phyloP scores from a whole-genome alignment of 2,888 invertebrate genomes.

The Muscina levida region DNA sequence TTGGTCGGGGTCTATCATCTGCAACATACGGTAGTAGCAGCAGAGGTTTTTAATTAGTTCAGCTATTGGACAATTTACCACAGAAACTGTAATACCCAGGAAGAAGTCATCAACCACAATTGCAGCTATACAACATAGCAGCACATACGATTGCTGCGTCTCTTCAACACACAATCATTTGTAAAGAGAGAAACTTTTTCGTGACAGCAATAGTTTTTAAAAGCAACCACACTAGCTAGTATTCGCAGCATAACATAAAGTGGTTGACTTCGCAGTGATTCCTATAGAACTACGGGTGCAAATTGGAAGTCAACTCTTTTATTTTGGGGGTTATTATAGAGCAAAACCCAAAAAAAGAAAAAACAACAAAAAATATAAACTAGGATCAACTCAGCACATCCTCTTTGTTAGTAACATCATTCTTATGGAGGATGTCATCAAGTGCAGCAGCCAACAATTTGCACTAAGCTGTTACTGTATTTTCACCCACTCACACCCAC shows the following conservation, averaged over 20 bases:
- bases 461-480: slow-evolving; percentile 52
- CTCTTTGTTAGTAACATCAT: neutral
- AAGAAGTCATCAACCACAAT: slow-evolving; percentile 22
- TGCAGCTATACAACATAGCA: neutral
- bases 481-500: slow-evolving; percentile 25
- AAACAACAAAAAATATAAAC: too few relatives aligned
- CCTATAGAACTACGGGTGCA: slow-evolving; percentile 6
- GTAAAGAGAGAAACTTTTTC: slow-evolving; percentile 41
- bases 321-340: neutral
- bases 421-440: slow-evolving; percentile 47
- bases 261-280: neutral
- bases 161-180: slow-evolving; percentile 25
- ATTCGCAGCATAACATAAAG: too few relatives aligned
- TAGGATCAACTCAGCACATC: neutral
- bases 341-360: neutral
- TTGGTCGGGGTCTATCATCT: slow-evolving; percentile 39
- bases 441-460: slow-evolving; percentile 56
- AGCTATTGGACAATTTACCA: slow-evolving; percentile 75
- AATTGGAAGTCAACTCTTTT: slow-evolving; percentile 21
- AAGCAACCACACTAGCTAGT: slow-evolving; percentile 51
- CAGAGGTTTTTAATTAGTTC: slow-evolving; percentile 75
- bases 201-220: slow-evolving; percentile 58
- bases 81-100: slow-evolving; percentile 70
- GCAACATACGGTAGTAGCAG: slow-evolving; percentile 13
- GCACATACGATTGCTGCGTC: slow-evolving; percentile 23